These are phyloP conservation scores for Eupithecia subfuscata DNA, from an alignment of 2,888 invertebrate species.

Conservation along the genomic window DNA sequence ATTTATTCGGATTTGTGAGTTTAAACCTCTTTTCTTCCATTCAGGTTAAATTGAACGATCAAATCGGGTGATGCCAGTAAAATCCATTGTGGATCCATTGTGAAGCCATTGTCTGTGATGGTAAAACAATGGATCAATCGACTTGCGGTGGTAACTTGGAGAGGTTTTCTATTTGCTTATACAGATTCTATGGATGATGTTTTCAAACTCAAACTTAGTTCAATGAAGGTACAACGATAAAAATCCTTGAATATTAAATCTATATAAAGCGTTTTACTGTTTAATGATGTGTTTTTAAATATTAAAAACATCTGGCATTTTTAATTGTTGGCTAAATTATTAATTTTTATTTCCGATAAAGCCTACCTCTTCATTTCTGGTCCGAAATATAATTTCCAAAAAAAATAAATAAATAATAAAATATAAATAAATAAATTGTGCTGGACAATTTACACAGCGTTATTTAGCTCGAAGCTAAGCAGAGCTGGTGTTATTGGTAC, in stretches of 20 bases:
- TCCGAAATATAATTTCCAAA: not conserved
- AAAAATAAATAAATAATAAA: not conserved
- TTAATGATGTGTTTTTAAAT: too few species aligned
- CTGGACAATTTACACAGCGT: too few species aligned
- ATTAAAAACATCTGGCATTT: too few species aligned
- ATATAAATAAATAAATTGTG: too few species aligned
- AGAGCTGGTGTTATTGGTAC: too few species aligned
- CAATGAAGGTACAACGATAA: not conserved
- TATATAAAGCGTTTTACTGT: not conserved
- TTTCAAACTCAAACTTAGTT: not conserved
- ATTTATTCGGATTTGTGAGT: conserved; percentile 74
- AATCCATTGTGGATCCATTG: conserved; percentile 16
- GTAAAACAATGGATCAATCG: conserved; percentile 74
- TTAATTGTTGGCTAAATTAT: too few species aligned
- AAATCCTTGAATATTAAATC: not conserved
- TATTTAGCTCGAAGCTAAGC: too few species aligned
- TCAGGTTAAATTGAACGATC: conserved; percentile 78
- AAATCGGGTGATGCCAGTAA: conserved; percentile 56
- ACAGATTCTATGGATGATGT: conserved; percentile 16
- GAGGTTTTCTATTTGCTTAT: conserved; percentile 44
- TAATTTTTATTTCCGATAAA: too few species aligned
- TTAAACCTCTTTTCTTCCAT: conserved; percentile 79
- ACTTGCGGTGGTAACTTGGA: conserved; percentile 47
- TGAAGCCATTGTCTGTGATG: conserved; percentile 39
- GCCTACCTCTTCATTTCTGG: not conserved